These are phyloP conservation scores for Aelia acuminata DNA, from an alignment of 2,888 invertebrate species.

Conservation along the genomic window DNA sequence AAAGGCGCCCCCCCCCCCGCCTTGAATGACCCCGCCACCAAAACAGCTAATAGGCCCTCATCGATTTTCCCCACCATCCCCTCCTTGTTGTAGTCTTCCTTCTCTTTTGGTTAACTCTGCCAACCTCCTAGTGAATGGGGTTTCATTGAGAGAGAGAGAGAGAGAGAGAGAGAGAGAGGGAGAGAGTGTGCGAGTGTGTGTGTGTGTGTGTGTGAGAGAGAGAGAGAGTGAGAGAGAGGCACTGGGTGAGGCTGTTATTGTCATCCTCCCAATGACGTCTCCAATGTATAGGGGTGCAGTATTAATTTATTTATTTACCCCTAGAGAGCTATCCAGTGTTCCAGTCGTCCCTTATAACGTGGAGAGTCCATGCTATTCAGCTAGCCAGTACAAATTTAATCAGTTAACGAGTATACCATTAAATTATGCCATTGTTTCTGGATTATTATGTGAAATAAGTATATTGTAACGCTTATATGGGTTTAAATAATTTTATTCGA, in stretches of 20 bases:
- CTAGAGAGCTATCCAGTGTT: not conserved
- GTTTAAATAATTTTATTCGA: no score
- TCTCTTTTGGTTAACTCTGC: not conserved
- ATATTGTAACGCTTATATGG: no score
- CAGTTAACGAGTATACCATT: not conserved
- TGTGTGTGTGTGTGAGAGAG: no score
- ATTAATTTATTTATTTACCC: not conserved
- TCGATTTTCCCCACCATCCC: not conserved
- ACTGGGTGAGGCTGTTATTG: not conserved
- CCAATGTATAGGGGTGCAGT: not conserved
- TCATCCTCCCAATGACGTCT: not conserved
- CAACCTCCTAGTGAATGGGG: no score
- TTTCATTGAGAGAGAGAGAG: no score
- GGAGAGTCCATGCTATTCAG: no score
- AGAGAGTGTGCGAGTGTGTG: no score
- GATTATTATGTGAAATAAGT: no score
- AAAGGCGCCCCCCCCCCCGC: not conserved
- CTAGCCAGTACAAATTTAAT: not conserved
- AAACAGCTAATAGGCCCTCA: constrained; percentile 15
- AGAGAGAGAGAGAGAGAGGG: no score
- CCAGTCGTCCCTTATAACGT: not conserved
- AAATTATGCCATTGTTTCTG: not conserved
- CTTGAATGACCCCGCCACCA: constrained; percentile 7
- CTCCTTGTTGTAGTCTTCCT: not conserved
- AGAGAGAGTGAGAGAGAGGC: not conserved